These are phyloP conservation scores for Drosophila antonietae DNA, from an alignment of 2,888 invertebrate genomes.

Conservation along the genomic window DNA sequence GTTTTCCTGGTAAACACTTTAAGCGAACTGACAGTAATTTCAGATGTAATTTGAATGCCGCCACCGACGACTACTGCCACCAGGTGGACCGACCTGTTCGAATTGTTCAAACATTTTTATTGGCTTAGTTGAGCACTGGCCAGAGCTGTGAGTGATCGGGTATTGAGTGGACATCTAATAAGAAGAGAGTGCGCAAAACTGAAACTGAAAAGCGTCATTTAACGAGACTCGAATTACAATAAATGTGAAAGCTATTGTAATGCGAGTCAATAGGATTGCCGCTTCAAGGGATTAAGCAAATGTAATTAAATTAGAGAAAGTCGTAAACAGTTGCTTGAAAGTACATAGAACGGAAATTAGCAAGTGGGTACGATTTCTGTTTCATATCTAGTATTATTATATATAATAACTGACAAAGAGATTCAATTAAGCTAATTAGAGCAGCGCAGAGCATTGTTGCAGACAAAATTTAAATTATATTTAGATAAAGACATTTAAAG, in stretches of 20 bases:
- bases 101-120: slow-evolving; percentile 45
- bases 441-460: background rate
- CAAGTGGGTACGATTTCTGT: too few species aligned
- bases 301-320: slow-evolving; percentile 7
- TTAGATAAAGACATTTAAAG: background rate
- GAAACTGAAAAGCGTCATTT: background rate
- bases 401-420: background rate
- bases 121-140: slow-evolving; percentile 26
- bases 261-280: background rate
- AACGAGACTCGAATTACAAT: slow-evolving; percentile 2
- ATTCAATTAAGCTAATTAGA: background rate
- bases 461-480: background rate
- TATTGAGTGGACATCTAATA: slow-evolving; percentile 9
- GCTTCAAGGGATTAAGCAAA: background rate
- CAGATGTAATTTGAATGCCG: slow-evolving; percentile 71
- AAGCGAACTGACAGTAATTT: slow-evolving; percentile 73
- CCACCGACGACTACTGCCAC: slow-evolving; percentile 8
- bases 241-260: background rate
- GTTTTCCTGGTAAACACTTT: slow-evolving; percentile 58
- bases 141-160: slow-evolving; percentile 5
- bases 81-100: slow-evolving; percentile 6
- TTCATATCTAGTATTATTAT: background rate
- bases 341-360: background rate
- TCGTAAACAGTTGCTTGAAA: background rate
- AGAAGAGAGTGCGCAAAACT: background rate